phyloP scores from a whole-genome alignment of 2,113 vertebrate species.

The Tyrannus savana region DNA sequence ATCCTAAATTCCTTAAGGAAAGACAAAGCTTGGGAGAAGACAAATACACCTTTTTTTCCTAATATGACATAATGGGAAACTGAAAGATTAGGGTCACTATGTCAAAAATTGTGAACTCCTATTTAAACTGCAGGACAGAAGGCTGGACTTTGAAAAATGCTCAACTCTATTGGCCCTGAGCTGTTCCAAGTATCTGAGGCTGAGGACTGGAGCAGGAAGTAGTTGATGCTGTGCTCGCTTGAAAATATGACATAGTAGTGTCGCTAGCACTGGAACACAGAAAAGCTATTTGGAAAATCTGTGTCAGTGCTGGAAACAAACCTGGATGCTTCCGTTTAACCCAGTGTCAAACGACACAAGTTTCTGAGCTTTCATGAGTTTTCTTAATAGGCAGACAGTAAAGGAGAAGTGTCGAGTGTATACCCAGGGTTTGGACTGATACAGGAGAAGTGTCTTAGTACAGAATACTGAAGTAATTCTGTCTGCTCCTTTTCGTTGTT shows the following conservation, averaged over 20 bases:
- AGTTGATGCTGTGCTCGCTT: background rate
- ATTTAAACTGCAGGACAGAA: background rate
- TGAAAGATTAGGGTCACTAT: background rate
- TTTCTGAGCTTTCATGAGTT: background rate
- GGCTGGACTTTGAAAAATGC: background rate
- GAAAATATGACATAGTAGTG: background rate
- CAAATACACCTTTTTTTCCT: background rate
- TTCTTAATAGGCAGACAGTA: background rate
- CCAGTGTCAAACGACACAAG: background rate
- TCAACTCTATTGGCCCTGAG: background rate
- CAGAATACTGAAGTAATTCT: background rate
- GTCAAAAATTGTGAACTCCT: background rate
- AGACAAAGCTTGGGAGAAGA: background rate
- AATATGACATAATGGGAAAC: background rate
- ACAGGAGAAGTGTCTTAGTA: background rate
- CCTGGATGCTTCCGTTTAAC: background rate
- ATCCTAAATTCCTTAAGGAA: background rate
- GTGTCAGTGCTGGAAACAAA: background rate
- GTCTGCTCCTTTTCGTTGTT: background rate
- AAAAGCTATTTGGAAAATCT: background rate
- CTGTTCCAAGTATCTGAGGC: background rate
- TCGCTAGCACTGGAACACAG: background rate
- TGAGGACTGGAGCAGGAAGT: background rate
- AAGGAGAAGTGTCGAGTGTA: background rate
- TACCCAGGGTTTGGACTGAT: accelerated